These are phyloP conservation scores for Fregetta grallaria DNA, from an alignment of 2,113 vertebrate species.

Conservation along the genomic window DNA sequence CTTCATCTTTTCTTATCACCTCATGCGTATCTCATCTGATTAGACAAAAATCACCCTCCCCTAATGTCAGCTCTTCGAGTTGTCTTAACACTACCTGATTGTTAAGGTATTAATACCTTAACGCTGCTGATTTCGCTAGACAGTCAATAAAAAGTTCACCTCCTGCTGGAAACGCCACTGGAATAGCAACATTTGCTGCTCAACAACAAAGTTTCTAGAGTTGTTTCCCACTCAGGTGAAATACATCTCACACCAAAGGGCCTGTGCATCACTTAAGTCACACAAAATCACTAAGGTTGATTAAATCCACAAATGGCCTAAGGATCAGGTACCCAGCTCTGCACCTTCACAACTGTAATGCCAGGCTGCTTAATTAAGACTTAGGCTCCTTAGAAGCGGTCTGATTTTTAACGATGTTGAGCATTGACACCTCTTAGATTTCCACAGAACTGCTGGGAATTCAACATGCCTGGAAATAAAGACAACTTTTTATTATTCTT, in stretches of 20 bases:
- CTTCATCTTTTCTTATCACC: not conserved
- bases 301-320: not conserved
- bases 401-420: not conserved
- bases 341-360: not conserved
- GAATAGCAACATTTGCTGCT: not conserved
- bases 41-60: not conserved
- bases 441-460: not conserved
- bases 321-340: not conserved
- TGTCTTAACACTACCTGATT: not conserved
- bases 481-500: not conserved
- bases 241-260: not conserved
- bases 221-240: not conserved
- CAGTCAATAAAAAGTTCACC: not conserved
- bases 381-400: not conserved
- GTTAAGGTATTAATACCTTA: too few species aligned
- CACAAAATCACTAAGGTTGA: not conserved
- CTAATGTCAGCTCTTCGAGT: accelerated
- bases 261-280: accelerated
- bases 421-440: not conserved
- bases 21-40: not conserved
- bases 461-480: not conserved
- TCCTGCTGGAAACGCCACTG: not conserved
- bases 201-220: accelerated
- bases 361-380: not conserved
- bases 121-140: accelerated